Evolutionary conservation across 2,888 invertebrate genomes (phyloP), one percentile per base, ranked within the genome.

Genomic region (Lycophotia porphyrea): DNA sequence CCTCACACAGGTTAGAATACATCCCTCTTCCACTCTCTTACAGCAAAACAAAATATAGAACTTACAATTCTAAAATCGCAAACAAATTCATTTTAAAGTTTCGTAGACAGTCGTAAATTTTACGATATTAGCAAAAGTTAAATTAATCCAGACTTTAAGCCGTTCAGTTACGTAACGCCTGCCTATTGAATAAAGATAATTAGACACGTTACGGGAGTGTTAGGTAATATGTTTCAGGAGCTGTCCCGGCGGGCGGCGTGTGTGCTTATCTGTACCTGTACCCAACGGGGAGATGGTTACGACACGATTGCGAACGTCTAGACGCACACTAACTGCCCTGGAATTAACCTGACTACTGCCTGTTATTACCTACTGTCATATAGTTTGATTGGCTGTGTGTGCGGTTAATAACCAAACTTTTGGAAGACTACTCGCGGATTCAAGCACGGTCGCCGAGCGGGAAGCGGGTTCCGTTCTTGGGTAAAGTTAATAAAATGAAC

Each of bases 231-330:
- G 77, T 60, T 18, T 76, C 3, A 15, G 31, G 34, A 31, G 5
- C 9, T 39, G 2, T 42, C 13, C n/a, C 24, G 18, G 9, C n/a
- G 31, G 36, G 27, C 44, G 58, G 34, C n/a, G n/a, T 18, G 47
- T n/a, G 55, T 15, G 24, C 27, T 15, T 24, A 2, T 24, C n/a
- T 9, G 44, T 42, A 9, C 39, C 39, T 11, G 21, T 39, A 34
- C 24, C 34, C 78, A n/a, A 18, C 42, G 13, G 36, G 21, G 7
- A 36, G 5, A 21, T 52, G 31, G 24, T 69, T 36, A 52, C 52
- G 31, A 60, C 84, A 27, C 5, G 13, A 31, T 60, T 52, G 44
- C 39, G 31, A 47, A 4, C 39, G 79, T 69, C 65, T 80, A 66
- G 80, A 66, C 61, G 21, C 39, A 27, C 31, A 49, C 52, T 71